Percentiles rank a stretch among this genome's conserved stretches.
These are phyloP conservation scores for Ceyx melanurus DNA, from an alignment of 2,113 vertebrate species.

Conservation along the genomic window DNA sequence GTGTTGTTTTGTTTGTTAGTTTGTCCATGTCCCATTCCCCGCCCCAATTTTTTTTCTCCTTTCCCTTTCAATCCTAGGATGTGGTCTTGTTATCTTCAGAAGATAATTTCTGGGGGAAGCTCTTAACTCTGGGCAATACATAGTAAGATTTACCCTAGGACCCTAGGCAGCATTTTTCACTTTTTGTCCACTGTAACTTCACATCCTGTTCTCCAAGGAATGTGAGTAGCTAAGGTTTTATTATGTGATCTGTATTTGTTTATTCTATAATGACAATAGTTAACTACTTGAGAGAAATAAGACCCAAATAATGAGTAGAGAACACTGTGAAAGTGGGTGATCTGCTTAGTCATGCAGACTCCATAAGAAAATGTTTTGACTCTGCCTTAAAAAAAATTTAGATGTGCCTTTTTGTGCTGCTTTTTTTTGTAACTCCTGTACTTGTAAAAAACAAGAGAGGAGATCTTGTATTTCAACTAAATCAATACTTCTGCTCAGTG, in stretches of 20 bases:
- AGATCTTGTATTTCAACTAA: constrained; percentile 18
- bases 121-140: neutral
- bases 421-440: neutral
- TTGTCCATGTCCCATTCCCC: too few species aligned
- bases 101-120: neutral
- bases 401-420: neutral
- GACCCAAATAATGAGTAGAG: neutral
- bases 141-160: neutral
- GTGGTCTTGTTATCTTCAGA: neutral
- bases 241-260: neutral
- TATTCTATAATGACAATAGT: neutral
- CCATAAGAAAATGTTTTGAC: neutral
- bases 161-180: neutral
- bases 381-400: neutral
- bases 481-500: constrained; percentile 10
- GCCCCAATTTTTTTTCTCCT: neutral
- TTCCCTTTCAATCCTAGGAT: neutral
- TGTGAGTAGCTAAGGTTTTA: neutral
- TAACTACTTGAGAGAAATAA: neutral
- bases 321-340: neutral
- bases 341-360: constrained; percentile 10
- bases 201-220: constrained; percentile 6
- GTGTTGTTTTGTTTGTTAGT: too few species aligned
- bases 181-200: neutral
- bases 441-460: neutral